Evolutionary conservation across 2,113 vertebrate genomes (phyloP), one percentile per base, ranked within the genome.

Genomic region (Etheostoma cragini): DNA sequence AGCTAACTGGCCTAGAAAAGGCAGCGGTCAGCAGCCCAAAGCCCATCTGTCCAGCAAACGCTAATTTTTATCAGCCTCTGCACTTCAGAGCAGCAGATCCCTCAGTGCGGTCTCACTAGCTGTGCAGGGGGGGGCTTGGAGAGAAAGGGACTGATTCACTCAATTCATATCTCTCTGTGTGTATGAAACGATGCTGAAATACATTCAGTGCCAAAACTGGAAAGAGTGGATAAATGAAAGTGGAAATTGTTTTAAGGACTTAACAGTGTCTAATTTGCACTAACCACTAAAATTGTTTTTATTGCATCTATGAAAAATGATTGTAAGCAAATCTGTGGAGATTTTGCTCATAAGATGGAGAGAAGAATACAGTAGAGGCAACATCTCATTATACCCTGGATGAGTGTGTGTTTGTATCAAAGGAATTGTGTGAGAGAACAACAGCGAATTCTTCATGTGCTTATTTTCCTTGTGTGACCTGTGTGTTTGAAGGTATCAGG

Each of bases 41-140:
- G 50, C 67, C 76, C 75, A 85, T 89, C 76, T 56, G 88, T 79
- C 76, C 71, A 64, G 69, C 63, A 3, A 54, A 75, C 63, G 81
- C 76, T 88, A 83, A 87, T 84, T 90, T 85, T 85, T 67, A 90
- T 88, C 89, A 89, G 89, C 78, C 78, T 74, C 57, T 81, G 72
- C 62, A 82, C 83, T 85, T 83, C 68, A 69, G 72, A 69, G 72
- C 63, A 4, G 76, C 78, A 52, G 72, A 80, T 82, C 82, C 61
- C 67, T 73, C 63, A 61, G 84, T 74, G 83, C 54, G 22, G 72
- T 82, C 63, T 81, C 84, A 52, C 76, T 82, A 22, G 71, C 72
- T 58, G 64, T 76, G 76, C 53, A 54, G 60, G 76, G 77, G 77
- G 77, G 83, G 62, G 68, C 70, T 68, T 54, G n/a, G 24, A 68